A percentile compares a stretch with the other conserved stretches of the same genome.
Conservation (phyloP, 2,113 vertebrate species). For the Mesembrinibis cayennensis region DNA sequence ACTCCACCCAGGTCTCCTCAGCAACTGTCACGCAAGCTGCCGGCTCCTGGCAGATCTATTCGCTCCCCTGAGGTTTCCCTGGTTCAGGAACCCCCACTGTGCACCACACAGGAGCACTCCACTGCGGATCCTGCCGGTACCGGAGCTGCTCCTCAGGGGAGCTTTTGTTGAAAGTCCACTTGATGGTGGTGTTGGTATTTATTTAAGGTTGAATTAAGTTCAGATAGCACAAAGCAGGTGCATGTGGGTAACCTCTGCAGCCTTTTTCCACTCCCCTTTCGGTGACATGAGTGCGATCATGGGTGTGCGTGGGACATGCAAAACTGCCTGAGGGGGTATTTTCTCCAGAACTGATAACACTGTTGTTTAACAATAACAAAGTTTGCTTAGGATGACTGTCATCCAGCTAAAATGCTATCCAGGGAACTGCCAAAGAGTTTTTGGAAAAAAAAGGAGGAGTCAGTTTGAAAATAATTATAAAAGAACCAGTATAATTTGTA, state of each 20-base stretch:
- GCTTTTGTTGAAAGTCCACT: background rate
- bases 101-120: fast-evolving
- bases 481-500: background rate
- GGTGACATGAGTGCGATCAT: background rate
- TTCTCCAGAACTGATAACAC: background rate
- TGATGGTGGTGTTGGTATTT: background rate
- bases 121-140: fast-evolving
- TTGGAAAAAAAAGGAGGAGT: background rate
- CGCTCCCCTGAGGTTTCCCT: background rate
- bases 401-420: background rate
- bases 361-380: background rate
- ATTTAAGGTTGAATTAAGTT: background rate
- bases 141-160: background rate
- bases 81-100: background rate
- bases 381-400: background rate
- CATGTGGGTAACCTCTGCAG: background rate
- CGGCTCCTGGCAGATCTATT: background rate
- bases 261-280: background rate
- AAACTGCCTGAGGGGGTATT: background rate
- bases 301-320: background rate
- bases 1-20: background rate
- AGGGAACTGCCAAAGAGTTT: background rate
- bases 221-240: background rate
- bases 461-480: background rate
- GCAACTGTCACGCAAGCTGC: fast-evolving